phyloP scores from a whole-genome alignment of 2,113 vertebrate species.

The Oxygymnocypris stewartii region DNA sequence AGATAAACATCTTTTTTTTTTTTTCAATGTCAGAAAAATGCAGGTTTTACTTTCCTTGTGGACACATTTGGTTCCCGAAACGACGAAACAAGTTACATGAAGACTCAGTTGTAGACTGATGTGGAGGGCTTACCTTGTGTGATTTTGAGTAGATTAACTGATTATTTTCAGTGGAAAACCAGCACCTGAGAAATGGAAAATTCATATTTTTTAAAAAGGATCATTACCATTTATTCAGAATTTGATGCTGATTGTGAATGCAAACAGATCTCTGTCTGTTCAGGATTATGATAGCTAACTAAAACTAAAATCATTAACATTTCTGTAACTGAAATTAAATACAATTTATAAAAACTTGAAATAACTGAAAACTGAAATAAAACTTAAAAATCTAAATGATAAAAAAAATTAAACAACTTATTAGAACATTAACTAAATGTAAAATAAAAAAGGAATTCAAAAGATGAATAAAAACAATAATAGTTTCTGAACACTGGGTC shows the following conservation, averaged over 20 bases:
- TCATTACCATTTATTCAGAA: too few relatives aligned
- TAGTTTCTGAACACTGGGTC: not conserved
- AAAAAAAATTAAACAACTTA: too few relatives aligned
- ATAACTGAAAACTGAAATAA: too few relatives aligned
- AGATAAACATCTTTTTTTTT: too few relatives aligned
- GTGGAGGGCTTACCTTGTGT: conserved; percentile 66
- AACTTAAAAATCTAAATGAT: too few relatives aligned
- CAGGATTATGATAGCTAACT: not conserved
- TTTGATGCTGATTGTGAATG: not conserved
- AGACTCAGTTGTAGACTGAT: not conserved
- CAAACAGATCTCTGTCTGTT: not conserved
- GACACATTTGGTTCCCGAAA: too few relatives aligned
- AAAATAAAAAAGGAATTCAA: not conserved
- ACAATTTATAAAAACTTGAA: too few relatives aligned
- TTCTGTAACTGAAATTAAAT: too few relatives aligned
- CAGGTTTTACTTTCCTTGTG: too few relatives aligned
- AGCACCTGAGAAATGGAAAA: conserved; percentile 64
- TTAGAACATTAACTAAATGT: too few relatives aligned
- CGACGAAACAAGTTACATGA: not conserved
- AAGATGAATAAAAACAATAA: not conserved
- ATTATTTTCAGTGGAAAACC: conserved; percentile 75
- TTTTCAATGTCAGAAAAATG: too few relatives aligned
- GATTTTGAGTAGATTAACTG: conserved; percentile 75
- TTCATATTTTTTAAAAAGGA: too few relatives aligned
- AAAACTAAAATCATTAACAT: not conserved